These are phyloP conservation scores for Heliothis subflexa DNA, from an alignment of 1,140 invertebrate species.

Conservation along the genomic window DNA sequence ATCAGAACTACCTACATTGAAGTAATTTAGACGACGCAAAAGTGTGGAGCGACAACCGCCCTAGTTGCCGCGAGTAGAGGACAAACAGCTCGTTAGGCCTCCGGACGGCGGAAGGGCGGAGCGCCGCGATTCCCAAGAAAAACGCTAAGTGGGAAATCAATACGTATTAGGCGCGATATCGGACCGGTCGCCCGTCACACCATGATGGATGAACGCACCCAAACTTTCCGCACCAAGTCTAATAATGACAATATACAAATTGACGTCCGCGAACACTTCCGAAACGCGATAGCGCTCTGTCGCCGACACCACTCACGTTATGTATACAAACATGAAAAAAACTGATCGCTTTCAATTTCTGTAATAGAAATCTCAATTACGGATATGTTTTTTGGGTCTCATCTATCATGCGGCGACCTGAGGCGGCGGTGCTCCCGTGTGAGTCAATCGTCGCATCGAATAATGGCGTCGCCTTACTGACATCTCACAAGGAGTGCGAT, in stretches of 20 bases:
- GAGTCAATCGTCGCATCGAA: constrained; percentile 75
- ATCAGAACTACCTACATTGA: constrained; percentile 24
- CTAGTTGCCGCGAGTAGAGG: constrained; percentile 72
- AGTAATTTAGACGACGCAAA: constrained; percentile 43
- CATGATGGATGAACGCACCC: constrained; percentile 83
- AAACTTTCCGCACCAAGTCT: constrained; percentile 80
- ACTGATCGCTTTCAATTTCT: constrained; percentile 81
- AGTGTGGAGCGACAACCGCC: constrained; percentile 55
- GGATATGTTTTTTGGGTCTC: constrained; percentile 79
- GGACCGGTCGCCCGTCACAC: constrained; percentile 77
- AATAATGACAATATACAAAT: constrained; percentile 86
- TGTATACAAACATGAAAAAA: constrained; percentile 83
- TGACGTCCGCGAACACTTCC: constrained; percentile 82
- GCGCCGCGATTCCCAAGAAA: constrained; percentile 81
- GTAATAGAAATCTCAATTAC: constrained; percentile 86
- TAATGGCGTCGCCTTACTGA: constrained; percentile 73
- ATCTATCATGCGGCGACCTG: constrained; percentile 76
- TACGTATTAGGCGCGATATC: constrained; percentile 86
- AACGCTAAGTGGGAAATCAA: constrained; percentile 86
- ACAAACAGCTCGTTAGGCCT: constrained; percentile 85
- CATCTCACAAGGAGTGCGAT: constrained; percentile 74
- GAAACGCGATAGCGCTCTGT: constrained; percentile 78
- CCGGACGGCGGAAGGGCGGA: constrained; percentile 81
- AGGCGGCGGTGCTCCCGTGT: constrained; percentile 58
- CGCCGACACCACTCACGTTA: constrained; percentile 81